Conservation (phyloP, 2,113 vertebrate genomes). For the Odontophorus gujanensis region DNA sequence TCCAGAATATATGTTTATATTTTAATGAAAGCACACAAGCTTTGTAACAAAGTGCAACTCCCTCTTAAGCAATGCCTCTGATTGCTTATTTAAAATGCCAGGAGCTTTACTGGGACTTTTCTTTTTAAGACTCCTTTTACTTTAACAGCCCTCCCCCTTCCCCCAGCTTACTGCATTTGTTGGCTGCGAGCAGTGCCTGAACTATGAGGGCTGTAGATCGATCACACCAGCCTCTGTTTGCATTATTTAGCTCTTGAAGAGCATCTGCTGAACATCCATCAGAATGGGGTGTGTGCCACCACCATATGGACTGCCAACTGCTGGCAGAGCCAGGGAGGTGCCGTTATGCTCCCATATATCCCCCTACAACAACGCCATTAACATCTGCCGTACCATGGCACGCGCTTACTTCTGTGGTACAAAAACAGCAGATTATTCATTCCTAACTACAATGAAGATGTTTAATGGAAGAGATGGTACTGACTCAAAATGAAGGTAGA, state of each 20-base stretch:
- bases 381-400: conserved; percentile 49
- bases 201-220: conserved; percentile 34
- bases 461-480: neutral
- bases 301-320: conserved; percentile 70
- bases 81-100: neutral
- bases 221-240: conserved; percentile 60
- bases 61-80: neutral
- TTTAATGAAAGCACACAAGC: neutral
- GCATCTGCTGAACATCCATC: conserved; percentile 72
- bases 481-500: neutral
- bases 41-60: neutral
- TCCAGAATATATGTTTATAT: neutral
- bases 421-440: conserved; percentile 45
- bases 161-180: neutral
- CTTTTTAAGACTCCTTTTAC: neutral
- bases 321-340: conserved; percentile 40
- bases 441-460: conserved; percentile 18
- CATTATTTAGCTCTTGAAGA: conserved; percentile 74
- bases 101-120: neutral
- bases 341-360: conserved; percentile 10
- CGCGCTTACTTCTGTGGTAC: conserved; percentile 21
- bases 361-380: conserved; percentile 34
- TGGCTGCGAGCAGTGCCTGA: conserved; percentile 47
- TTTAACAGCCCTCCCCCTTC: too few relatives aligned
- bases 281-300: conserved; percentile 58